A percentile compares a stretch with the other conserved stretches of the same genome.
phyloP scores from a whole-genome alignment of 2,888 invertebrate genomes.

The Ophion ventricosus region DNA sequence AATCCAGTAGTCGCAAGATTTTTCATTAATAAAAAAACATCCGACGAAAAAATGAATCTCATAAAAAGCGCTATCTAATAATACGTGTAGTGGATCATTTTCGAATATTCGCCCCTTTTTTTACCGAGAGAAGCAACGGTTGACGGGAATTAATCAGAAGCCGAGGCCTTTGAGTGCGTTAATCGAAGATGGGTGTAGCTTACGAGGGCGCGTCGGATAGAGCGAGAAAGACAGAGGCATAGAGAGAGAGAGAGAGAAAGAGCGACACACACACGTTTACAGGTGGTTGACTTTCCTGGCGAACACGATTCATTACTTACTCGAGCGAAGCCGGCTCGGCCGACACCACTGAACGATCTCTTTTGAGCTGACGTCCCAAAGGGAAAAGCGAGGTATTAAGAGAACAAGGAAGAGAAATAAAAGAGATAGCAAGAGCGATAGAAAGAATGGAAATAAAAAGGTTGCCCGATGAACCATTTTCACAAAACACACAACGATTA shows the following conservation, averaged over 20 bases:
- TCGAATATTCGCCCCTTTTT: neutral
- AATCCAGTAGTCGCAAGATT: too few relatives aligned
- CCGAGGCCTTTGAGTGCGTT: conserved; percentile 35
- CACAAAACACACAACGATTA: neutral
- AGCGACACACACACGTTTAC: conserved; percentile 64
- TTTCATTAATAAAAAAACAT: too few relatives aligned
- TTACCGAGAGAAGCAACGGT: neutral
- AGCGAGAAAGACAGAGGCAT: neutral
- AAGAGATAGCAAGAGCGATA: neutral
- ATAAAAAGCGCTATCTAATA: too few relatives aligned
- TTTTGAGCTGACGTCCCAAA: neutral
- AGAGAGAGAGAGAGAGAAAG: conserved; percentile 16
- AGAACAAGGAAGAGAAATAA: neutral
- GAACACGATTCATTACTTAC: conserved; percentile 41
- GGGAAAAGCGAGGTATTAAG: neutral
- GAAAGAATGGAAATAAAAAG: neutral
- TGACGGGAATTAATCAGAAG: neutral
- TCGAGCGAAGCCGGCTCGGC: neutral
- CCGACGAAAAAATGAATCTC: too few relatives aligned
- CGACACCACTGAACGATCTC: neutral
- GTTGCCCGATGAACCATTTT: neutral
- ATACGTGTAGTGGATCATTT: neutral
- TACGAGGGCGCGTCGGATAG: neutral
- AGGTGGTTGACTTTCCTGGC: conserved; percentile 70
- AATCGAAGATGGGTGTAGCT: neutral